These are phyloP conservation scores for Plodia interpunctella DNA, from an alignment of 1,140 invertebrate species.

Conservation along the genomic window DNA sequence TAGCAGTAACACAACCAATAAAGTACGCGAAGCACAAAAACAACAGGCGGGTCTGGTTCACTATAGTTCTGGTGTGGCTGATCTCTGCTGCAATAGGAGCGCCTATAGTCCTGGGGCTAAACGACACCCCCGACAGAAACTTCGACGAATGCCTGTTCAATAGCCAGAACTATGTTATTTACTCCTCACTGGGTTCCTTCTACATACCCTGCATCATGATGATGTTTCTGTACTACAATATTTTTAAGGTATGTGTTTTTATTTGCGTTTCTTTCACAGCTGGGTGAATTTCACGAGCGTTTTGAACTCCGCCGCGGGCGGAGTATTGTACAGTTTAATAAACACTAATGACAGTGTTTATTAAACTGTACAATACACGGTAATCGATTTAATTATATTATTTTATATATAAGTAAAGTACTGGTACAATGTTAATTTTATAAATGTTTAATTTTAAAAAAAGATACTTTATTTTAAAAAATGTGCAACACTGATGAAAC, in stretches of 20 bases:
- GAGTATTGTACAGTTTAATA: too few relatives aligned
- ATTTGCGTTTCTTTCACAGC: too few relatives aligned
- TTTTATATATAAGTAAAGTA: too few relatives aligned
- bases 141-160: slow-evolving; percentile 95
- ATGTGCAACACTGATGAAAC: too few relatives aligned
- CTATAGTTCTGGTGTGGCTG: slow-evolving; percentile 96
- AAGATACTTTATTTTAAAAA: too few relatives aligned
- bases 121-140: slow-evolving; percentile 88
- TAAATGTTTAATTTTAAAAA: too few relatives aligned
- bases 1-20: slow-evolving; percentile 99
- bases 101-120: slow-evolving; percentile 97
- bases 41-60: slow-evolving; percentile 95
- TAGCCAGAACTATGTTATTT: slow-evolving; percentile 98
- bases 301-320: too few relatives aligned
- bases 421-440: too few relatives aligned
- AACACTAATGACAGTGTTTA: too few relatives aligned
- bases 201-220: slow-evolving; percentile 95
- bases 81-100: slow-evolving; percentile 96
- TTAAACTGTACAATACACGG: too few relatives aligned
- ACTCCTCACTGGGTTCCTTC: slow-evolving; percentile 97
- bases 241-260: slow-evolving; percentile 48
- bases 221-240: slow-evolving; percentile 63
- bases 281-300: too few relatives aligned
- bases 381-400: too few relatives aligned
- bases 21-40: slow-evolving; percentile 99